Base-by-base conservation (phyloP, 2,888 invertebrate genomes). In the Lepidocyrtinus sp. region DNA sequence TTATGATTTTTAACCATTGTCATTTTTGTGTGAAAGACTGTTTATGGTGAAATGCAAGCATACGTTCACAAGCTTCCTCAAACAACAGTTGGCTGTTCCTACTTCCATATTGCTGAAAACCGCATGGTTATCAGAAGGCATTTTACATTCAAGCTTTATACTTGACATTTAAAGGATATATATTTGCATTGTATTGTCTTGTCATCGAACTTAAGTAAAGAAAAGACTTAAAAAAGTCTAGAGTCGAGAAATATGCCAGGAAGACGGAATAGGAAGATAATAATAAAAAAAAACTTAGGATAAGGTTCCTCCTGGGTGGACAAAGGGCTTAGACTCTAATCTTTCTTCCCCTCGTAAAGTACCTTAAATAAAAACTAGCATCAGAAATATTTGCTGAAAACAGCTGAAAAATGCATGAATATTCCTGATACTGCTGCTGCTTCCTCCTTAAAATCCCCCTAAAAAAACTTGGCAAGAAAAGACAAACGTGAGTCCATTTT, bases 181-280 rank as follows among this genome's bases (percentile, higher is more conserved):
- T 36, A 36, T 36, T 12, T 36, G 12, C 36, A 36, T 36, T 5
- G 5, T 5, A 7, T 12, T 5, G 36, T 12, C 36, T 12, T 12
- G 36, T 36, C 36, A 36, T 36, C 36, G 36, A 5, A 36, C 36
- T 9, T 36, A 36, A 9, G 36, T 12, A 36, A 9, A 36, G 36
- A 12, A 9, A 36, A 9, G 36, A 9, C 55, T 55, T 15, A 55
- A 55, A 55, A 7, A 55, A n/a, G 55, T 17, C 63, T n/a, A n/a
- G n/a, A n/a, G n/a, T n/a, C 24, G 9, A 5, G 25, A 55, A 55
- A 50, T 55, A 55, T 25, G 25, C 21, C 24, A 74, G 65, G 65
- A 74, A 73, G 55, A 27, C 64, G 67, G 74, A 74, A 74, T 65
- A 74, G 74, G 74, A 74, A 74, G 65, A 25, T 74, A 59, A 21